A percentile compares a stretch with the other conserved stretches of the same genome.
Conservation (phyloP, 2,888 invertebrate genomes). For the Charanyca ferruginea region DNA sequence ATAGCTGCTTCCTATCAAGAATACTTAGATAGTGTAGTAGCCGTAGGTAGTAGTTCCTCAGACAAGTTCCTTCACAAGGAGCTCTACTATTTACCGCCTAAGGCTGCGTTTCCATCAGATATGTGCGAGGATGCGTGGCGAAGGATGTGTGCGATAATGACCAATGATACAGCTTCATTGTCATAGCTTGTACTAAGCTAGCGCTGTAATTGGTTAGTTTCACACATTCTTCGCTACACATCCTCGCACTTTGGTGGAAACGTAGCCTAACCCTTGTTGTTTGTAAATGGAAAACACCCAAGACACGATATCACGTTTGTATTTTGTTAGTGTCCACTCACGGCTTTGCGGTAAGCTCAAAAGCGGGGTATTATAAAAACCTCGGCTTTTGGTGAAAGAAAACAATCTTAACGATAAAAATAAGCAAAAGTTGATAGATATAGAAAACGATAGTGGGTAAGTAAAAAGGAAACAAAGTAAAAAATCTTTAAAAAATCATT, state of each 20-base stretch:
- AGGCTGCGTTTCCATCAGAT: too few species aligned
- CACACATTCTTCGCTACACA: too few species aligned
- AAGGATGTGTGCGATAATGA: too few species aligned
- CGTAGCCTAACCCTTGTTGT: not conserved
- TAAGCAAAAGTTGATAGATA: constrained; percentile 2
- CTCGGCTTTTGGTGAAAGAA: constrained; percentile 1
- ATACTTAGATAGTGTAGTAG: too few species aligned
- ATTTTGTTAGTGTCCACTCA: constrained; percentile 14
- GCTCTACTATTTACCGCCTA: not conserved
- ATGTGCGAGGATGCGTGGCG: too few species aligned
- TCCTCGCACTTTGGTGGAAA: too few species aligned
- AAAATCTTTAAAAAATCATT: not conserved
- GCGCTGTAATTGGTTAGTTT: too few species aligned
- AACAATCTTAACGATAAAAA: constrained; percentile 20
- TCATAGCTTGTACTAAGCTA: too few species aligned
- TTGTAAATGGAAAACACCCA: constrained; percentile 2
- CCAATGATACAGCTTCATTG: too few species aligned
- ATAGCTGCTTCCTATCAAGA: too few species aligned
- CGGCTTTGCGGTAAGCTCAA: constrained; percentile 4
- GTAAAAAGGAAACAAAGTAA: not conserved
- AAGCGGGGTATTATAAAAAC: constrained; percentile 13
- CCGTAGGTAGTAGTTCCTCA: not conserved
- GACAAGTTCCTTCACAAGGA: not conserved
- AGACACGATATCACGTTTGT: not conserved
- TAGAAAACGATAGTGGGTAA: not conserved